phyloP scores from a whole-genome alignment of 2,797 vertebrate species.

The Poecilia gillii region DNA sequence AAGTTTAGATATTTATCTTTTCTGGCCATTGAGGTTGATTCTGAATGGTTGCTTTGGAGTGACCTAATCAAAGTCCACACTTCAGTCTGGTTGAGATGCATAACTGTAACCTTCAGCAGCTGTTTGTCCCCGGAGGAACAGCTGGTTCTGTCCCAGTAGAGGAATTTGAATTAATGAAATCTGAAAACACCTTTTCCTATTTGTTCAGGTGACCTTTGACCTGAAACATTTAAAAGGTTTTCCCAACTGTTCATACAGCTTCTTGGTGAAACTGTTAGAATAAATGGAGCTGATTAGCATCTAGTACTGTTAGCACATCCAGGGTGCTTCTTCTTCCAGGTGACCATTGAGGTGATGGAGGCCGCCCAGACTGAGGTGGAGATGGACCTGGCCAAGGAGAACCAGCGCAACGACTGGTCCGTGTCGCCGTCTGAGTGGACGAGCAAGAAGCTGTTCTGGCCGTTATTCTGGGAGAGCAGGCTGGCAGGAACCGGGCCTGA shows the following conservation, averaged over 20 bases:
- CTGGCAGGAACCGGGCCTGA: slow-evolving; percentile 65
- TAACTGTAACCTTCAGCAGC: too few relatives aligned
- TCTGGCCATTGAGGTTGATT: neutral
- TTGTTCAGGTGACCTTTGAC: neutral
- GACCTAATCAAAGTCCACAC: neutral
- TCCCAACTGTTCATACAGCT: neutral
- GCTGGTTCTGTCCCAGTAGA: too few relatives aligned
- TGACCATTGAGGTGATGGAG: slow-evolving; percentile 89
- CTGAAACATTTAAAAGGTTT: neutral
- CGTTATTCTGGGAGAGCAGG: slow-evolving; percentile 85
- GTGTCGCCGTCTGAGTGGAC: slow-evolving; percentile 80
- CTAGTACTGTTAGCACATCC: neutral
- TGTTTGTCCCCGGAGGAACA: too few relatives aligned
- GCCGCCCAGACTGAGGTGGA: slow-evolving; percentile 86
- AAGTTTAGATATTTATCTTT: neutral
- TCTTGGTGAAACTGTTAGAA: neutral
- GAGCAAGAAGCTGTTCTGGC: slow-evolving; percentile 86
- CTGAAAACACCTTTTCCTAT: neutral
- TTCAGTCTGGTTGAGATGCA: too few relatives aligned
- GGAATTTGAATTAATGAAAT: neutral
- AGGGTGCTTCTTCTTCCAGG: slow-evolving; percentile 67
- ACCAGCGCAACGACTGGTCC: slow-evolving; percentile 83
- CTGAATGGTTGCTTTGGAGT: neutral
- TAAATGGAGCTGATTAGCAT: neutral
- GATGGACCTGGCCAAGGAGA: slow-evolving; percentile 86